Evolutionary conservation across 2,888 invertebrate genomes (phyloP).

Genomic region (Tetranychus piercei): DNA sequence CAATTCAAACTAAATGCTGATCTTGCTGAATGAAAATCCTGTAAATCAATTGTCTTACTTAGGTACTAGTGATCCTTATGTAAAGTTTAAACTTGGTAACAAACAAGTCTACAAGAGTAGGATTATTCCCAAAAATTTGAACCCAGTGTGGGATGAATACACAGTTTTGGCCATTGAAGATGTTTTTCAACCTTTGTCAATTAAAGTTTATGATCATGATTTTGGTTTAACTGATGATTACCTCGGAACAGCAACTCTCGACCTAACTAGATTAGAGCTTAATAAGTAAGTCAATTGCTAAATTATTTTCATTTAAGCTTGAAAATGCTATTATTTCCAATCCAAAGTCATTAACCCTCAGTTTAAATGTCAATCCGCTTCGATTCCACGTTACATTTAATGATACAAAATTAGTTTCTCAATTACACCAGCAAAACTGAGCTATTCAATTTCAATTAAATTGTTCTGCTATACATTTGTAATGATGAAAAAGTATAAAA

Average conservation of each 20-base stretch:
- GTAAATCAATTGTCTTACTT: neutral
- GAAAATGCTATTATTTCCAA: too few relatives aligned
- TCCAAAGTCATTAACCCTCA: too few relatives aligned
- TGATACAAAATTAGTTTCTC: too few relatives aligned
- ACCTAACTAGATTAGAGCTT: constrained; percentile 61
- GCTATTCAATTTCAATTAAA: too few relatives aligned
- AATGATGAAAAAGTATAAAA: too few relatives aligned
- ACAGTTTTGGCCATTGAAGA: neutral
- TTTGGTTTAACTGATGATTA: constrained; percentile 89
- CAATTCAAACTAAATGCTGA: constrained; percentile 28
- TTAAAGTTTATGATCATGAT: constrained; percentile 94
- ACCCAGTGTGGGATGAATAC: constrained; percentile 88
- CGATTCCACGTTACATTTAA: too few relatives aligned
- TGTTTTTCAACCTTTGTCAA: constrained; percentile 46
- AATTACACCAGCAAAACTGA: too few relatives aligned
- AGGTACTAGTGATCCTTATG: constrained; percentile 68
- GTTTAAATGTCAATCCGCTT: too few relatives aligned
- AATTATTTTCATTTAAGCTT: constrained; percentile 7
- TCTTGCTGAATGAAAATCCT: too few relatives aligned
- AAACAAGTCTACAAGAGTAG: constrained; percentile 77
- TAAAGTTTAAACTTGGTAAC: constrained; percentile 77
- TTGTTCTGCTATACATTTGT: too few relatives aligned
- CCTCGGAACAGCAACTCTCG: constrained; percentile 76
- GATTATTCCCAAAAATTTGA: constrained; percentile 79
- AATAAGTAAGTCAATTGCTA: constrained; percentile 34